Evolutionary conservation across 1,140 invertebrate species (phyloP).

Genomic region (Coenobita brevimanus): DNA sequence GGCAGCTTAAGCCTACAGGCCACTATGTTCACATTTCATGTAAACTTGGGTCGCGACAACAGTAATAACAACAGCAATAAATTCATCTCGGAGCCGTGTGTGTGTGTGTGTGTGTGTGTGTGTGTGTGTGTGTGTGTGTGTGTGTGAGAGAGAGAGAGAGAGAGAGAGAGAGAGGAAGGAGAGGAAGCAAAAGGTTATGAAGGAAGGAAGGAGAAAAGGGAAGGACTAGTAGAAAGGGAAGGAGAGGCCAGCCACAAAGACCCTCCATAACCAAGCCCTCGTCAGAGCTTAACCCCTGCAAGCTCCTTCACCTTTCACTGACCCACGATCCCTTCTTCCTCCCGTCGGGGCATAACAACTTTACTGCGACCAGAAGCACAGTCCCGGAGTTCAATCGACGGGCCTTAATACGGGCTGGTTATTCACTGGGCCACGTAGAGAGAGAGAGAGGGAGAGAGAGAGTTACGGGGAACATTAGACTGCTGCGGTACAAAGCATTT

Average conservation of each 20-base stretch:
- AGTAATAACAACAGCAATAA: too few species aligned
- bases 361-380: neutral
- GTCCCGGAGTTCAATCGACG: neutral
- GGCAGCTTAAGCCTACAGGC: too few species aligned
- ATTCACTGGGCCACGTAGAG: too few species aligned
- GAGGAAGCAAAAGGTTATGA: neutral
- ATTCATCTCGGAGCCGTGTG: too few species aligned
- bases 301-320: slow-evolving; percentile 9
- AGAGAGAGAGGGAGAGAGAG: too few species aligned
- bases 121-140: neutral
- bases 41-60: too few species aligned
- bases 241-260: neutral
- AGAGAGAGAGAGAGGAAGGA: neutral
- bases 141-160: neutral
- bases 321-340: neutral
- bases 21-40: too few species aligned
- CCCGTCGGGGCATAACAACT: neutral
- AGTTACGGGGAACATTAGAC: too few species aligned
- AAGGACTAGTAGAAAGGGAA: neutral
- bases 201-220: neutral
- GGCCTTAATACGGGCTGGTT: too few species aligned
- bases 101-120: neutral
- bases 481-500: too few species aligned
- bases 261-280: neutral
- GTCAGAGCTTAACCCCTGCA: neutral